These are phyloP conservation scores for Drosophila birchii DNA, from an alignment of 2,888 invertebrate genomes.

Conservation along the genomic window DNA sequence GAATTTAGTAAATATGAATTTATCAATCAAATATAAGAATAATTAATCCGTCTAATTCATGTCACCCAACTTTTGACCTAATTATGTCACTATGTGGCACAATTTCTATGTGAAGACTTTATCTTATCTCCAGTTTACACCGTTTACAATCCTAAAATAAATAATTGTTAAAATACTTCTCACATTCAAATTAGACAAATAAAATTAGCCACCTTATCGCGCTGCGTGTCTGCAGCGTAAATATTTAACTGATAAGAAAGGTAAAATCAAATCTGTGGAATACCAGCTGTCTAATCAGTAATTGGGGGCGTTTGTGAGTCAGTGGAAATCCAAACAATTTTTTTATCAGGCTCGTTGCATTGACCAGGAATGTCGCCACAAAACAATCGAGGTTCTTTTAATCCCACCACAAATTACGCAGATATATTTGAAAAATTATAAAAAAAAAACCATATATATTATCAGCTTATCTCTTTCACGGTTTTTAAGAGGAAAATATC, in stretches of 20 bases:
- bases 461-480: constrained; percentile 33
- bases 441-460: constrained; percentile 55
- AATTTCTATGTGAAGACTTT: constrained; percentile 11
- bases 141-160: constrained; percentile 21
- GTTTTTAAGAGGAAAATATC: constrained; percentile 17
- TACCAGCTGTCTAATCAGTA: constrained; percentile 47
- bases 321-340: constrained; percentile 26
- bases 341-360: constrained; percentile 6
- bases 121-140: constrained; percentile 27
- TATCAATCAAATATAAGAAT: constrained; percentile 39
- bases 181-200: constrained; percentile 15
- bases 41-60: neutral
- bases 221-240: constrained; percentile 41
- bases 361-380: neutral
- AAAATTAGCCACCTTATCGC: constrained; percentile 47
- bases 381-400: neutral
- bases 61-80: constrained; percentile 11
- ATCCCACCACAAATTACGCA: too few relatives aligned
- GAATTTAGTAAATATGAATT: neutral
- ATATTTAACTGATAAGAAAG: constrained; percentile 57
- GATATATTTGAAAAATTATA: neutral
- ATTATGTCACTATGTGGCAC: constrained; percentile 22
- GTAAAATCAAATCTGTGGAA: constrained; percentile 47
- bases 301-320: constrained; percentile 64
- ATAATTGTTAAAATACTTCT: constrained; percentile 6